A percentile compares a stretch with the other conserved stretches of the same genome.
phyloP scores from a whole-genome alignment of 1,140 invertebrate genomes.

The Ceratoteleas bidentatus region DNA sequence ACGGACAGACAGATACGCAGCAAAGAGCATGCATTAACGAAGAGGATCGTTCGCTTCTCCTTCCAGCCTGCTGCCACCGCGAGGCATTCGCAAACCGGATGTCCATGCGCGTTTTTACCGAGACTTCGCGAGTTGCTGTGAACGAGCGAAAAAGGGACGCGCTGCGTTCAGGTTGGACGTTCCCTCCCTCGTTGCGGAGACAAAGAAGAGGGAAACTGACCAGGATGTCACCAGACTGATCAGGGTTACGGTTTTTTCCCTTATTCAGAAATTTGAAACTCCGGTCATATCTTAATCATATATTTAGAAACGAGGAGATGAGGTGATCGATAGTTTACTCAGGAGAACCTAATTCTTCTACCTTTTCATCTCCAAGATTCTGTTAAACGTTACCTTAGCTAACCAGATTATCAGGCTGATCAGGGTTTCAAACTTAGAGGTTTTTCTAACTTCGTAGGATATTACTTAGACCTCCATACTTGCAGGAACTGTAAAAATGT shows the following conservation, averaged over 20 bases:
- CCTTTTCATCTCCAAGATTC: too few species aligned
- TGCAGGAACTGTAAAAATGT: too few species aligned
- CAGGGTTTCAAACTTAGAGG: too few species aligned
- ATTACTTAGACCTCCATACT: too few species aligned
- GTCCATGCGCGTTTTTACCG: slow-evolving; percentile 67
- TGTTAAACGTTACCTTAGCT: too few species aligned
- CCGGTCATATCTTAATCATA: too few species aligned
- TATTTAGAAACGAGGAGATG: too few species aligned
- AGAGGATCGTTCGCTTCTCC: slow-evolving; percentile 62
- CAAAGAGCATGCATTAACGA: slow-evolving; percentile 70
- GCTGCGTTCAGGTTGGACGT: slow-evolving; percentile 54
- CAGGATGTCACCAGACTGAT: not conserved
- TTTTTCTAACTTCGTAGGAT: too few species aligned
- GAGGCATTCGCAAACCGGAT: slow-evolving; percentile 66
- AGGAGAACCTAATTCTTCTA: too few species aligned
- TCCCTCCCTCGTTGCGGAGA: slow-evolving; percentile 33
- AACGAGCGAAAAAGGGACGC: slow-evolving; percentile 61
- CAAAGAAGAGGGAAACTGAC: slow-evolving; percentile 12
- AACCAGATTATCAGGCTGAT: too few species aligned
- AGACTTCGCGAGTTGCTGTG: slow-evolving; percentile 46
- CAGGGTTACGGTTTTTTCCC: not conserved
- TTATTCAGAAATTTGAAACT: too few species aligned
- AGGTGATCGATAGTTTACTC: too few species aligned
- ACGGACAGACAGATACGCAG: slow-evolving; percentile 66
- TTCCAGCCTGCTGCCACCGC: slow-evolving; percentile 59